Evolutionary conservation across 2,888 invertebrate genomes (phyloP), one percentile per base, ranked within the genome.

Genomic region (Clusia tigrina): DNA sequence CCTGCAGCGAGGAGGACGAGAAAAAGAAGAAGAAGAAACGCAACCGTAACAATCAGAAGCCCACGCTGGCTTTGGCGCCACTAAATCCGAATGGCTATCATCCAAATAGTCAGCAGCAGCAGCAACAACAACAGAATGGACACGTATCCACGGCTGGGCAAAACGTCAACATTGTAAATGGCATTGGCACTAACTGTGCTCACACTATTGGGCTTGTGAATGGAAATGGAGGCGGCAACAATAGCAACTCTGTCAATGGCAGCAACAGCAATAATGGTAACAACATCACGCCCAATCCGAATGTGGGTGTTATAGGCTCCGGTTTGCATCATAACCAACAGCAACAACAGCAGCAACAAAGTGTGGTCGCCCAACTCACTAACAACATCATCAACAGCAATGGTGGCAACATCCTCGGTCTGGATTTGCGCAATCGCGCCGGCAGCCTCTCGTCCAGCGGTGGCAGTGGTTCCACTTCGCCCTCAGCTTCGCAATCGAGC

Each of bases 381-480:
- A 46, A 79, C 53, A 74, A 70, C 67, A 78, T 71, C 66, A 74
- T 76, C 20, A 64, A 75, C 10, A 67, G 71, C 51, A 57, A 65
- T 54, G 63, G 63, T 52, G 68, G 67, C 24, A 79, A 75, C 56
- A 69, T 77, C 9, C 66, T 79, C 63, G 78, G 78, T 60, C 73
- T 78, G 54, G 86, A 87, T 72, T 78, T 87, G 42, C 87, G 93
- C 12, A 85, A 89, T 26, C 86, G 93, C 52, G 89, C 92, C 59
- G 92, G 92, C 71, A 92, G 92, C 71, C 81, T 93, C 23, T 92
- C 92, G 12, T 91, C 91, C 69, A 91, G 88, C 70, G 88, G 90
- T 62, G 91, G 88, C 71, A 88, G 90, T 65, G 93, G 91, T 25
- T 93, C 93, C 46, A 91, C 92, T 65, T 93, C 93, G 3, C 92